Percentiles rank a stretch among this genome's conserved stretches.
Conservation (phyloP, 2,797 vertebrate genomes). For the Sebastes goodei region DNA sequence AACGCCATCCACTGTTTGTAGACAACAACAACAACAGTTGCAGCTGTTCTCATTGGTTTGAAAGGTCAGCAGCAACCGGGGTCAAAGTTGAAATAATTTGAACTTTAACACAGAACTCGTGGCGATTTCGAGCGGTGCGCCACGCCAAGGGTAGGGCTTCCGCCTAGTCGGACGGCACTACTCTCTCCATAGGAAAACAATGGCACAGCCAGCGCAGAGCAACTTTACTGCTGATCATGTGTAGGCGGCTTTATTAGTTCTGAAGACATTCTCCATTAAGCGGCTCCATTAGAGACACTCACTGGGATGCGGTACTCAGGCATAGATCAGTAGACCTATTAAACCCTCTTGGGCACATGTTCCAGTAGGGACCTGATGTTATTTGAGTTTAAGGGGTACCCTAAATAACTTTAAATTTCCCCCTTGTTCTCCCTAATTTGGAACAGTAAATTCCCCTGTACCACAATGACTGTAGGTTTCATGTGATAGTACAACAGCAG, state of each 20-base stretch:
- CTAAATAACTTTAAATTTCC: neutral
- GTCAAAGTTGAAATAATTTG: too few relatives aligned
- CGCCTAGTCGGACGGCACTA: too few relatives aligned
- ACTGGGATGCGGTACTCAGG: neutral
- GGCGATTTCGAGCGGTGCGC: too few relatives aligned
- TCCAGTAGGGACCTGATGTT: neutral
- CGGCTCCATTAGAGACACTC: neutral
- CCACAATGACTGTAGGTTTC: neutral
- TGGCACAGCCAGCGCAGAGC: too few relatives aligned
- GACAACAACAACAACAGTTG: too few relatives aligned
- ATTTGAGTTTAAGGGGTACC: neutral
- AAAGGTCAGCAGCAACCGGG: too few relatives aligned
- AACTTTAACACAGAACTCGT: too few relatives aligned
- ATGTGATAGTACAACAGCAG: neutral
- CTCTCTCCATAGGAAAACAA: too few relatives aligned
- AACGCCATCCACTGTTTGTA: too few relatives aligned
- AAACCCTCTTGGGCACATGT: neutral
- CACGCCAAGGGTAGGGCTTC: too few relatives aligned
- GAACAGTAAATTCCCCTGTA: neutral
- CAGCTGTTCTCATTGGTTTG: too few relatives aligned
- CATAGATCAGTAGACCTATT: neutral
- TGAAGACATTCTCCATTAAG: neutral
- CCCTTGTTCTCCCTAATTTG: neutral
- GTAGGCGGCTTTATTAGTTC: neutral
- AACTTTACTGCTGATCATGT: too few relatives aligned